phyloP scores from a whole-genome alignment of 2,888 invertebrate species.

The Callinectes sapidus region DNA sequence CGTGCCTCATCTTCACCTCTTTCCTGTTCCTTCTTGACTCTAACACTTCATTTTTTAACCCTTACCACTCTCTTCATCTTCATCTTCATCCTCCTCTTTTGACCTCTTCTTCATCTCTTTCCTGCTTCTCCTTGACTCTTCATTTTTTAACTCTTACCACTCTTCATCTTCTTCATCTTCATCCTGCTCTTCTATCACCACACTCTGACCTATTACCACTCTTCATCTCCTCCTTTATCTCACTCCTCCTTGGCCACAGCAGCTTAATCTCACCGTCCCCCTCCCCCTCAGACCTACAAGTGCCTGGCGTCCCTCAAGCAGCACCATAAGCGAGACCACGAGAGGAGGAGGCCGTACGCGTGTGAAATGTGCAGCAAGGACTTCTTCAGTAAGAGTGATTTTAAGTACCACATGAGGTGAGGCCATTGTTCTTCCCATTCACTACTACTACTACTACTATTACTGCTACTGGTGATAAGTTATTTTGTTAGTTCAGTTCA shows the following conservation, averaged over 20 bases:
- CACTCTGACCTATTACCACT: no score
- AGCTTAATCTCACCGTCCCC: no score
- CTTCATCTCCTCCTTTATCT: no score
- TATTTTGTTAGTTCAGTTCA: no score
- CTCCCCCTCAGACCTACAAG: conserved; percentile 54
- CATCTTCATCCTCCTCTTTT: not conserved
- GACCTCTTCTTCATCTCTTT: not conserved
- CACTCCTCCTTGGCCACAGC: no score
- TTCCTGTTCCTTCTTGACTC: no score
- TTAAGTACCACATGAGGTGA: conserved; percentile 67
- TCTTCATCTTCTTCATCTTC: not conserved
- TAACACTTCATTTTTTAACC: no score
- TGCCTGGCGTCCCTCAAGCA: conserved; percentile 49
- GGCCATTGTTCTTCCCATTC: not conserved
- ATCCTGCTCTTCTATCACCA: not conserved
- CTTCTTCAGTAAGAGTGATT: conserved; percentile 67
- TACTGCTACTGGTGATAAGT: no score
- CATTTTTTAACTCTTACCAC: not conserved
- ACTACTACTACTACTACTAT: no score
- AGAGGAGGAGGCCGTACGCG: conserved; percentile 45
- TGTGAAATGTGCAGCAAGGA: conserved; percentile 62
- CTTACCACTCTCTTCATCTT: no score
- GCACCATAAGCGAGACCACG: conserved; percentile 63
- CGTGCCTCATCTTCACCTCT: no score
- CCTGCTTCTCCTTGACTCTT: not conserved